A percentile compares a stretch with the other conserved stretches of the same genome.
Conservation (phyloP, 2,888 invertebrate genomes). For the Mythimna impura region DNA sequence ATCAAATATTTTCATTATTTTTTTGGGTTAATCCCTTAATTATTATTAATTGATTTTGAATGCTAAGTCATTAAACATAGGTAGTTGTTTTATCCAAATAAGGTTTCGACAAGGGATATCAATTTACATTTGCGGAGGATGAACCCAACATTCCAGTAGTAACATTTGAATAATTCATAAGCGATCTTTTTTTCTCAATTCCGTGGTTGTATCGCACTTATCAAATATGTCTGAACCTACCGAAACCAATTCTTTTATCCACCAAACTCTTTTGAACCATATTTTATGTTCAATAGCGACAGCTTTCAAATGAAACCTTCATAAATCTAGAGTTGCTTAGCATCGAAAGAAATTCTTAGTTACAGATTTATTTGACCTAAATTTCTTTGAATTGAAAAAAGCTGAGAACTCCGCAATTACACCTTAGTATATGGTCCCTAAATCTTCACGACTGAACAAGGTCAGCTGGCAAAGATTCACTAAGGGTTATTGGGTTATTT, state of each 20-base stretch:
- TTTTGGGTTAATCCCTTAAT: too few relatives aligned
- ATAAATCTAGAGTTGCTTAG: constrained; percentile 17
- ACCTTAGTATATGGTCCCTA: constrained; percentile 6
- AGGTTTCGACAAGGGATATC: constrained; percentile 18
- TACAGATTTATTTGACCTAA: constrained; percentile 21
- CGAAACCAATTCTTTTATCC: constrained; percentile 4
- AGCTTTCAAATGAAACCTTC: constrained; percentile 23
- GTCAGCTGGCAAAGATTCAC: constrained; percentile 12
- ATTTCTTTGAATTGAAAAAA: constrained; percentile 28
- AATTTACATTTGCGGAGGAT: constrained; percentile 40
- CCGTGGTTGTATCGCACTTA: constrained; percentile 13
- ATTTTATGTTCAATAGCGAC: constrained; percentile 7
- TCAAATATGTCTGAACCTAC: constrained; percentile 14
- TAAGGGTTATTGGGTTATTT: constrained; percentile 12
- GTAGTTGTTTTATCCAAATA: constrained; percentile 17
- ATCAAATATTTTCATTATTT: too few relatives aligned
- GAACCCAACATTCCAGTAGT: constrained; percentile 23
- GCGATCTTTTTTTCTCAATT: constrained; percentile 21
- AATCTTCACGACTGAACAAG: constrained; percentile 20
- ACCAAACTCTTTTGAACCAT: constrained; percentile 21
- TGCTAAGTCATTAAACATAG: background rate
- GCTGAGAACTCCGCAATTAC: constrained; percentile 15
- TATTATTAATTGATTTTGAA: constrained; percentile 5
- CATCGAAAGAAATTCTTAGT: constrained; percentile 10
- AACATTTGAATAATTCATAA: constrained; percentile 54